Evolutionary conservation across 1,140 invertebrate species (phyloP).

Genomic region (Metopolophium dirhodum): DNA sequence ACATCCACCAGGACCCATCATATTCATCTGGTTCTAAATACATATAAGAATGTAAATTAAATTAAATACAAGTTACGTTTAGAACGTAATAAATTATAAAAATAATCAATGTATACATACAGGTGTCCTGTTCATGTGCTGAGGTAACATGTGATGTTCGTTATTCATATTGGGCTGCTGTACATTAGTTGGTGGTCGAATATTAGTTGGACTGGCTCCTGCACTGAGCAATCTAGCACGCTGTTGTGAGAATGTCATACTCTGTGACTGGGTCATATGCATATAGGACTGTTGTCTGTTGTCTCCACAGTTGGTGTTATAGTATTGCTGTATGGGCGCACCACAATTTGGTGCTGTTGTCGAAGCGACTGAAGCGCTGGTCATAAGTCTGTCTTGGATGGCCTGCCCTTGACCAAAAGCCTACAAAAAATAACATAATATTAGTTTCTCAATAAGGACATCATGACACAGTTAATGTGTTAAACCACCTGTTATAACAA

Average conservation of each 20-base stretch:
- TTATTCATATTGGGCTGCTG: neutral
- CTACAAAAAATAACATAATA: neutral
- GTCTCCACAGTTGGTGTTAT: constrained; percentile 34
- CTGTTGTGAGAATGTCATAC: constrained; percentile 48
- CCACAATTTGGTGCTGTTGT: constrained; percentile 27
- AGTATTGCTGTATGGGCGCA: constrained; percentile 43
- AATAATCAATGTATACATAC: constrained; percentile 9
- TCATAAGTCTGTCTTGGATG: constrained; percentile 45
- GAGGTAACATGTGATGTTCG: constrained; percentile 52
- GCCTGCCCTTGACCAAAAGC: constrained; percentile 38
- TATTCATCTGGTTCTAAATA: constrained; percentile 46
- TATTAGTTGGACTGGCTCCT: constrained; percentile 47
- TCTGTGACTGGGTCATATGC: constrained; percentile 50
- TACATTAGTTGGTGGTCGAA: neutral
- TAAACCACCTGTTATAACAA: neutral
- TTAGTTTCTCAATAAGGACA: neutral
- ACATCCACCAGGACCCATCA: constrained; percentile 24
- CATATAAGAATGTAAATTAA: neutral
- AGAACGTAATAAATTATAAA: neutral
- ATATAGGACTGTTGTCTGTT: constrained; percentile 28
- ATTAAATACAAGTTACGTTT: neutral
- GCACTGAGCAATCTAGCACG: constrained; percentile 29
- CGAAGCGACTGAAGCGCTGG: neutral
- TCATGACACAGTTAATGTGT: neutral
- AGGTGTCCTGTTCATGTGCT: constrained; percentile 46